Conservation (phyloP, 1,140 invertebrate genomes). For the Dreissena rostriformis region DNA sequence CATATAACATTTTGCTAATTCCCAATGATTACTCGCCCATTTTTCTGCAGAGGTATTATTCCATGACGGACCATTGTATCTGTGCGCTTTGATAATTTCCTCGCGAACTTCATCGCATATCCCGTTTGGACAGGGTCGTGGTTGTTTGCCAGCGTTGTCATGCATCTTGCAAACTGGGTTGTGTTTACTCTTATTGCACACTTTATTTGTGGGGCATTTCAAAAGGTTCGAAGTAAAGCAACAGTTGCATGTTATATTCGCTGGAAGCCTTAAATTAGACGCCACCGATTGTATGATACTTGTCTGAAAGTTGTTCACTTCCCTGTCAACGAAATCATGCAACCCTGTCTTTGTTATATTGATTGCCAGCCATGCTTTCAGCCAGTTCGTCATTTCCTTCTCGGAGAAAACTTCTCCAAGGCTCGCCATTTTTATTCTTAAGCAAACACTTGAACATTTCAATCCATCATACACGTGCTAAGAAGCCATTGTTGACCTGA, state of each 20-base stretch:
- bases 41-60: not conserved
- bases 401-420: not conserved
- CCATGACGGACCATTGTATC: not conserved
- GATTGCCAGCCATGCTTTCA: not conserved
- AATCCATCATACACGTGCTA: no score
- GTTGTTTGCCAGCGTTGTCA: not conserved
- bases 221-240: constrained; percentile 7
- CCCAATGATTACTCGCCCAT: not conserved
- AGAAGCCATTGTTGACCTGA: no score
- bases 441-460: no score
- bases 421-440: no score
- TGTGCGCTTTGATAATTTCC: constrained; percentile 1
- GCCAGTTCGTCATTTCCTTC: not conserved
- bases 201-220: not conserved
- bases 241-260: not conserved
- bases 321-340: not conserved
- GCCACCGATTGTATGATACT: not conserved
- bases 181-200: not conserved
- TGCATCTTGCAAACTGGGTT: not conserved
- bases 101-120: constrained; percentile 18
- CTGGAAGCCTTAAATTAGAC: not conserved
- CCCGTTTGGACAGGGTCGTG: not conserved
- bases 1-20: not conserved
- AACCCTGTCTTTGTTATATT: constrained; percentile 14
- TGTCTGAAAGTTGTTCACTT: not conserved